phyloP scores from a whole-genome alignment of 2,797 vertebrate species.

The Poeciliopsis infans region DNA sequence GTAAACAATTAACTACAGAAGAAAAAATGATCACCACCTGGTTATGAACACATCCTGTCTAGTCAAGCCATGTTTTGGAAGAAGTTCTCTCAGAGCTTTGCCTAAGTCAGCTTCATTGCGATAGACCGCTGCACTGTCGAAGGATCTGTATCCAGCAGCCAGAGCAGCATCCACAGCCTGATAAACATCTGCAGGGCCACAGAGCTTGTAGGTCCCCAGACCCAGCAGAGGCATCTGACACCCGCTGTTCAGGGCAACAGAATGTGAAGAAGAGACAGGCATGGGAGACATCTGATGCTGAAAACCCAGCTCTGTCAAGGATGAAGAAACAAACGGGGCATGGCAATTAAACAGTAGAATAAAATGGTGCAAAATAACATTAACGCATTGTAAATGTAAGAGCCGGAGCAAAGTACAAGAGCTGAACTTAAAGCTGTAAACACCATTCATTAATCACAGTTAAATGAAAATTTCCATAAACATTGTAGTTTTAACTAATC shows the following conservation, averaged over 20 bases:
- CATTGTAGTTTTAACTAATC: not conserved
- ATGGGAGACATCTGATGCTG: conserved; percentile 37
- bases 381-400: not conserved
- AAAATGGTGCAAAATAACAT: not conserved
- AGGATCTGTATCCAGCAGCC: conserved; percentile 82
- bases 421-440: not conserved
- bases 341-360: not conserved
- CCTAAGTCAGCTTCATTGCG: conserved; percentile 82
- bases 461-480: not conserved
- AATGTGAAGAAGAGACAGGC: conserved; percentile 9
- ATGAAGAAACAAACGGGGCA: not conserved
- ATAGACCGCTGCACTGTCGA: conserved; percentile 86
- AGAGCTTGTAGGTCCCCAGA: conserved; percentile 82
- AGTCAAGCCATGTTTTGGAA: conserved; percentile 79
- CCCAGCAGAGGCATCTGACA: conserved; percentile 83
- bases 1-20: not conserved
- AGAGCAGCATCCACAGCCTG: conserved; percentile 80
- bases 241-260: conserved; percentile 76
- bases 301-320: not conserved
- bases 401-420: not conserved
- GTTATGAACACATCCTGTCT: conserved; percentile 83
- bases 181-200: conserved; percentile 62
- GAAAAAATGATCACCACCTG: conserved; percentile 46
- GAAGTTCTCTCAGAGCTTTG: conserved; percentile 72
- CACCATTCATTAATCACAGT: not conserved